Conservation (phyloP, 2,113 vertebrate genomes). For the Bujurquina vittata region DNA sequence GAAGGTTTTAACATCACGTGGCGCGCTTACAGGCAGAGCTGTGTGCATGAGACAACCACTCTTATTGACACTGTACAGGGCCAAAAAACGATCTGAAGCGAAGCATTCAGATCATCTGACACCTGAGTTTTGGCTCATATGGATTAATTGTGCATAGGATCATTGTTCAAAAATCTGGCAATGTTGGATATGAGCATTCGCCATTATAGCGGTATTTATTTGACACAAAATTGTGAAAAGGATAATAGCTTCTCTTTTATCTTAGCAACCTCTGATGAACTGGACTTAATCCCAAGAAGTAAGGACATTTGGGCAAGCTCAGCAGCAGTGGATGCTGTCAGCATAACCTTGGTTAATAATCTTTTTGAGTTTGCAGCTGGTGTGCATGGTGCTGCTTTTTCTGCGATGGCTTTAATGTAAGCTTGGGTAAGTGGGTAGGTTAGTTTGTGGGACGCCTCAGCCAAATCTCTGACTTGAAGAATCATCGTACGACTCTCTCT, state of each 20-base stretch:
- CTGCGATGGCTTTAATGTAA: background rate
- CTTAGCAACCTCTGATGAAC: background rate
- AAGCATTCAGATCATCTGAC: background rate
- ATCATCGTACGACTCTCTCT: background rate
- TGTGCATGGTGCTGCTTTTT: background rate
- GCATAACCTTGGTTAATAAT: background rate
- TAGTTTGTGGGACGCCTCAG: constrained; percentile 10
- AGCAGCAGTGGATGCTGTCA: background rate
- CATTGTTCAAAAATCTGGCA: background rate
- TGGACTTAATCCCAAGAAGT: background rate
- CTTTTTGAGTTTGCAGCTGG: background rate
- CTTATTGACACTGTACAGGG: background rate
- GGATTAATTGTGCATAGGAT: background rate
- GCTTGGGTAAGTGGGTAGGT: background rate
- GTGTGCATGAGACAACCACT: background rate
- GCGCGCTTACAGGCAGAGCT: background rate
- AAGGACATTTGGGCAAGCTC: background rate
- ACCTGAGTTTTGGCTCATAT: rapidly evolving
- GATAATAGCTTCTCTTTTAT: background rate
- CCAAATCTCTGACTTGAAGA: constrained; percentile 40
- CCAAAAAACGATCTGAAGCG: background rate
- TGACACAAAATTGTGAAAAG: background rate
- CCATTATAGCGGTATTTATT: background rate
- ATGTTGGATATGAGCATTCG: background rate
- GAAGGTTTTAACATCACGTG: background rate